These are phyloP conservation scores for Eretmocerus hayati DNA, from an alignment of 2,888 invertebrate genomes.

Conservation along the genomic window DNA sequence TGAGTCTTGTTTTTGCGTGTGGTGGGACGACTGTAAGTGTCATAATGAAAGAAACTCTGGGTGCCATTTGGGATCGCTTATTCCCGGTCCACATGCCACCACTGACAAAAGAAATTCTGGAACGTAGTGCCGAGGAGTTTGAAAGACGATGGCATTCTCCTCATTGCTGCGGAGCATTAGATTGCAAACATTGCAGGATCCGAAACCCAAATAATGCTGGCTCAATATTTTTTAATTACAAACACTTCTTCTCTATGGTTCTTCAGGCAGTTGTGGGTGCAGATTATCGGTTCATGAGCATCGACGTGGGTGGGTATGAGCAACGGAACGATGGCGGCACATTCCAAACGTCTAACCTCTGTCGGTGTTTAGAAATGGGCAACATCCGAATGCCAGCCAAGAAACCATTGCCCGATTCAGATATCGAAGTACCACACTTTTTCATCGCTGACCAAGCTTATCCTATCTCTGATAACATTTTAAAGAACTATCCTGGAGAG, in stretches of 20 bases:
- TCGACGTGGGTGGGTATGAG: neutral
- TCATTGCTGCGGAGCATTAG: neutral
- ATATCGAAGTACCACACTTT: neutral
- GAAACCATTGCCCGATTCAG: neutral
- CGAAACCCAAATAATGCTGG: neutral
- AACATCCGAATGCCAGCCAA: neutral
- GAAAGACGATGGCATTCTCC: neutral
- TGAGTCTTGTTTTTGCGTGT: neutral
- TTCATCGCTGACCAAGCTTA: neutral
- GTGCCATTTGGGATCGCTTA: neutral
- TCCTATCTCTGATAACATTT: neutral
- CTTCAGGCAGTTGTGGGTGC: neutral
- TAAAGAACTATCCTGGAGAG: neutral
- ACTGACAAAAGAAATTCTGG: neutral
- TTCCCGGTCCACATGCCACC: neutral
- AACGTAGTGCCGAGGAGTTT: neutral
- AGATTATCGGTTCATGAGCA: neutral
- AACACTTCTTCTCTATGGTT: neutral
- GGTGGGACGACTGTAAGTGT: neutral
- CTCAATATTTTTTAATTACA: neutral
- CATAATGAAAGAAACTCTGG: neutral
- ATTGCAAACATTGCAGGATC: neutral
- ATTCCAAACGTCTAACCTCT: neutral
- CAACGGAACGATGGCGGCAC: neutral
- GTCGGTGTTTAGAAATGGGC: neutral